Evolutionary conservation across 2,113 vertebrate genomes (phyloP).

Genomic region (Marmota flaviventris): DNA sequence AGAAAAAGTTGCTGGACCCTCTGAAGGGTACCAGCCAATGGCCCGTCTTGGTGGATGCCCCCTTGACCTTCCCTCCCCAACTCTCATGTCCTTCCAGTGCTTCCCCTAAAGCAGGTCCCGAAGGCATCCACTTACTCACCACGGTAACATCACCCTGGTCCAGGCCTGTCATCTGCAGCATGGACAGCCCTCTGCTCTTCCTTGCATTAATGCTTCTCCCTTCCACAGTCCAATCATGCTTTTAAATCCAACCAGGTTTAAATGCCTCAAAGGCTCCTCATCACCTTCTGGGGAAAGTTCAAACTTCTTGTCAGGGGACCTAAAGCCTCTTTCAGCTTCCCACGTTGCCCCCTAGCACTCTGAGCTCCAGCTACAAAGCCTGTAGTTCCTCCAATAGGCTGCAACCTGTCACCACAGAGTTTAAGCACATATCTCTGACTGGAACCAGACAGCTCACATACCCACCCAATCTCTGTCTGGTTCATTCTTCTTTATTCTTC

Average conservation of each 20-base stretch:
- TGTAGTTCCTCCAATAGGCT: not conserved
- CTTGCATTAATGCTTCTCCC: not conserved
- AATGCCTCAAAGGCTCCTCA: not conserved
- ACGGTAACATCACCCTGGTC: fast-evolving
- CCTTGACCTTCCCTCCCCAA: not conserved
- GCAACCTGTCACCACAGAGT: not conserved
- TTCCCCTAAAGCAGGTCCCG: not conserved
- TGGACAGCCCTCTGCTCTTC: not conserved
- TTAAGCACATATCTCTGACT: not conserved
- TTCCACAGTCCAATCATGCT: not conserved
- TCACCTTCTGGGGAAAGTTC: not conserved
- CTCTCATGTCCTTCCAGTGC: not conserved
- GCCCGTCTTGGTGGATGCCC: not conserved
- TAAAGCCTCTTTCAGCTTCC: not conserved
- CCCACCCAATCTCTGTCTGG: not conserved
- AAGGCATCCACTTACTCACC: not conserved
- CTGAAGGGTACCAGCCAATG: fast-evolving
- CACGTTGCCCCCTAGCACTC: not conserved
- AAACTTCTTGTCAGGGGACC: not conserved
- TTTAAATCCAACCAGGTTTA: not conserved
- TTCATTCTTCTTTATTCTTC: not conserved
- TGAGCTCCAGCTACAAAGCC: not conserved
- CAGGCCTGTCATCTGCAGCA: not conserved
- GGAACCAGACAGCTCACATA: not conserved
- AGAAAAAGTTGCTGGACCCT: not conserved